These are phyloP conservation scores for Pterois miles DNA, from an alignment of 2,797 vertebrate genomes.

Conservation along the genomic window DNA sequence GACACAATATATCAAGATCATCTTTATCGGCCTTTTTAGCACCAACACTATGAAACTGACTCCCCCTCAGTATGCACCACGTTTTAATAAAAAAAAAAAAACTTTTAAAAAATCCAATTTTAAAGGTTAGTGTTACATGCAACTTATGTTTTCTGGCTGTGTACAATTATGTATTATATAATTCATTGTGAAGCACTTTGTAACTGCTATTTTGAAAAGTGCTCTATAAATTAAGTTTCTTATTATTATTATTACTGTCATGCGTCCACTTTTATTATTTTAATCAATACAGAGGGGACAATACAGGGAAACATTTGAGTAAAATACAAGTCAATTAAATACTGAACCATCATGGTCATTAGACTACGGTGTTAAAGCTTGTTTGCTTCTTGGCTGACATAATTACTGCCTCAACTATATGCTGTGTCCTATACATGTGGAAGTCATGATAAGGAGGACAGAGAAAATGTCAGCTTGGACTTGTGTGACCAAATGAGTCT, in stretches of 20 bases:
- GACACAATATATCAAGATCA: too few species aligned
- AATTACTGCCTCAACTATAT: slow-evolving; percentile 8
- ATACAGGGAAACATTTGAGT: background rate
- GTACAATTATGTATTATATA: too few species aligned
- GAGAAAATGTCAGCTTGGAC: slow-evolving; percentile 3
- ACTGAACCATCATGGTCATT: slow-evolving; percentile 20
- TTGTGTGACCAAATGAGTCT: slow-evolving; percentile 34
- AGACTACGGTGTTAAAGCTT: background rate
- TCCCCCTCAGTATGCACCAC: too few species aligned
- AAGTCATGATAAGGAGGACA: slow-evolving; percentile 24
- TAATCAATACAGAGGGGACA: background rate
- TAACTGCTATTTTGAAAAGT: background rate
- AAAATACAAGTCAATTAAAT: slow-evolving; percentile 6
- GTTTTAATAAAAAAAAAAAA: too few species aligned
- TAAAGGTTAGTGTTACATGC: too few species aligned
- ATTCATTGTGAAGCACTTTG: too few species aligned
- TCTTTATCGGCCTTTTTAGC: too few species aligned
- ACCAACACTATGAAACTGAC: too few species aligned
- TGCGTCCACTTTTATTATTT: background rate
- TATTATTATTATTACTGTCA: background rate
- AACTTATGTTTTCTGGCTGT: too few species aligned
- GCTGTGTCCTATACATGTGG: background rate
- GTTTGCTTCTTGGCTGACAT: slow-evolving; percentile 19
- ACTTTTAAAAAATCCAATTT: too few species aligned
- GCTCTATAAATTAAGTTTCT: too few species aligned